Conservation (phyloP, 2,113 vertebrate species). For the Progne subis region DNA sequence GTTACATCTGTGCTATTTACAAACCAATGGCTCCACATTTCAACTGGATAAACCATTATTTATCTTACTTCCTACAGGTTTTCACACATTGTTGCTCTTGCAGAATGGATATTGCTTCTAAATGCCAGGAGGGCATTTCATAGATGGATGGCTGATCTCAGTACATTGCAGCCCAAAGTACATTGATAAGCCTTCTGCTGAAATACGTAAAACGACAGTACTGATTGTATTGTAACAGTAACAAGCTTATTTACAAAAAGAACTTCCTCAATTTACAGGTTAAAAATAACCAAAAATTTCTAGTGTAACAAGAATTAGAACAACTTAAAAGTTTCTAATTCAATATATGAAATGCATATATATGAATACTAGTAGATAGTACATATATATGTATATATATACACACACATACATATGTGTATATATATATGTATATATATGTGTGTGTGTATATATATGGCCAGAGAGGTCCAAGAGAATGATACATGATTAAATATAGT, state of each 20-base stretch:
- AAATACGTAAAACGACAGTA: neutral
- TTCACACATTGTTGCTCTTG: constrained; percentile 38
- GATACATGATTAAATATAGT: neutral
- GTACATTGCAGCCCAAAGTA: neutral
- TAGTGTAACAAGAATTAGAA: neutral
- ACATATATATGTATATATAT: too few species aligned
- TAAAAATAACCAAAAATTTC: neutral
- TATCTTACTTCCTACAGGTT: neutral
- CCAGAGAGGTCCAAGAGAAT: neutral
- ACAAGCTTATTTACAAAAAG: neutral
- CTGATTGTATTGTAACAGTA: neutral
- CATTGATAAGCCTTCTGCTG: neutral
- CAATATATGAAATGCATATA: neutral
- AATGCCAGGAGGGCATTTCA: neutral
- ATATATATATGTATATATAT: neutral
- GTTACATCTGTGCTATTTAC: neutral
- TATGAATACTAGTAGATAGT: neutral
- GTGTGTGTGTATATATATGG: neutral
- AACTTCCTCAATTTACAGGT: neutral
- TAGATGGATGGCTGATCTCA: constrained; percentile 8
- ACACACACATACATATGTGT: too few species aligned
- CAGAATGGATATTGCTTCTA: constrained; percentile 17
- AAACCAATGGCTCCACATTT: neutral
- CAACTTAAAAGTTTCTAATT: neutral
- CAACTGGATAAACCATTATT: constrained; percentile 27